These are phyloP conservation scores for Nomada lathburiana DNA, from an alignment of 2,888 invertebrate species.

Conservation along the genomic window DNA sequence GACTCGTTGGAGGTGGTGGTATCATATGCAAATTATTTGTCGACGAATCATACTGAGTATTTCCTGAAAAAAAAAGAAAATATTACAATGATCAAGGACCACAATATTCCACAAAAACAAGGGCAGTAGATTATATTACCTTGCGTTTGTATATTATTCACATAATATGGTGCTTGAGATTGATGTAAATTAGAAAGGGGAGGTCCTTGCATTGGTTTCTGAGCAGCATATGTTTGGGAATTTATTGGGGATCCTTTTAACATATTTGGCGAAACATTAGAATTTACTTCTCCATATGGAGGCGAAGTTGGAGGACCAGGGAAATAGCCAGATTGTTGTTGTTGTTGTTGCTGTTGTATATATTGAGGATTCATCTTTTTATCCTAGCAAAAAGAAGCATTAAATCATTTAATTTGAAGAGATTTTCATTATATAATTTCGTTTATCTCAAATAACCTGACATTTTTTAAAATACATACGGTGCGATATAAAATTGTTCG, in stretches of 20 bases:
- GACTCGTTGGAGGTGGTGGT: slow-evolving; percentile 68
- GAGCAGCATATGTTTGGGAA: slow-evolving; percentile 66
- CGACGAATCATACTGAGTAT: slow-evolving; percentile 71
- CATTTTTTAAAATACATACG: background rate
- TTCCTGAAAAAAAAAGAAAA: slow-evolving; percentile 35
- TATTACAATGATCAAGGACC: background rate
- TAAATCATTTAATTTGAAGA: background rate
- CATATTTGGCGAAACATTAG: slow-evolving; percentile 73
- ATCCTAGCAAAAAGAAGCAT: slow-evolving; percentile 62
- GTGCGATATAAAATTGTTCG: background rate
- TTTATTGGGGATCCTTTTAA: slow-evolving; percentile 67
- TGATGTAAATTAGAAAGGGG: slow-evolving; percentile 73
- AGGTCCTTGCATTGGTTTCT: slow-evolving; percentile 72
- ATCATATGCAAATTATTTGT: slow-evolving; percentile 70
- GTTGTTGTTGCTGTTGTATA: slow-evolving; percentile 80
- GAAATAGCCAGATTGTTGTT: slow-evolving; percentile 68
- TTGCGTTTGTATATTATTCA: slow-evolving; percentile 72
- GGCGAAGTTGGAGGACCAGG: slow-evolving; percentile 67
- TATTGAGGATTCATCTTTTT: slow-evolving; percentile 86
- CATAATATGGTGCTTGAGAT: slow-evolving; percentile 70
- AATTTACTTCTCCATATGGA: slow-evolving; percentile 73
- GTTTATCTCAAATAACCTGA: background rate
- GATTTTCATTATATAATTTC: background rate
- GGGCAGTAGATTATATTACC: slow-evolving; percentile 20
- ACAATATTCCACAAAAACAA: background rate